These are phyloP conservation scores for Drosophila grimshawi DNA, from an alignment of 1,140 invertebrate genomes.

Conservation along the genomic window DNA sequence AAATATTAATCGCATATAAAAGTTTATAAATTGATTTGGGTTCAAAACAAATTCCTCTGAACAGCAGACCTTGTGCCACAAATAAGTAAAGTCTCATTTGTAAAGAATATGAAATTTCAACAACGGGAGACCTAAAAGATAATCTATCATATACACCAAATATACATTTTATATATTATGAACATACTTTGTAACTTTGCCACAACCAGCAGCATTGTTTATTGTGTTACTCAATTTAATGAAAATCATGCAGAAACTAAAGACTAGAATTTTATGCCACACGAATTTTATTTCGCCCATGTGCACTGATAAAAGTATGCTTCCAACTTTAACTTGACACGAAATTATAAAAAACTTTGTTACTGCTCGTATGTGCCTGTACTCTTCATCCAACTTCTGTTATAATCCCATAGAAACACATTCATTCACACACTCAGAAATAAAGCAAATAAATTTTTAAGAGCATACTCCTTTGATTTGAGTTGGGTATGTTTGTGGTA, in stretches of 20 bases:
- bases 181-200: no score
- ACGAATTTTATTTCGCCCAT: background rate
- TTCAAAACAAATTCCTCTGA: no score
- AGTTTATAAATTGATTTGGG: no score
- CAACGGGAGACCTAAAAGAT: no score
- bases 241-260: background rate
- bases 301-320: slow-evolving; percentile 24
- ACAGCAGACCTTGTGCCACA: no score
- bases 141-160: no score
- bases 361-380: slow-evolving; percentile 15
- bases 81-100: no score
- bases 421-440: slow-evolving; percentile 14
- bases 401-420: slow-evolving; percentile 21
- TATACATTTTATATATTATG: no score
- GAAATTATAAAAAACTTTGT: slow-evolving; percentile 52
- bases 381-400: slow-evolving; percentile 10
- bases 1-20: no score
- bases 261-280: background rate
- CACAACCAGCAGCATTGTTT: background rate
- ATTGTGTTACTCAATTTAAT: background rate
- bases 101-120: no score
- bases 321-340: slow-evolving; percentile 35
- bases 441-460: slow-evolving; percentile 71
- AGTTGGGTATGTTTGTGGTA: slow-evolving; percentile 16
- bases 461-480: slow-evolving; percentile 12